Evolutionary conservation across 2,797 vertebrate species (phyloP).

Genomic region (Lagorchestes hirsutus): DNA sequence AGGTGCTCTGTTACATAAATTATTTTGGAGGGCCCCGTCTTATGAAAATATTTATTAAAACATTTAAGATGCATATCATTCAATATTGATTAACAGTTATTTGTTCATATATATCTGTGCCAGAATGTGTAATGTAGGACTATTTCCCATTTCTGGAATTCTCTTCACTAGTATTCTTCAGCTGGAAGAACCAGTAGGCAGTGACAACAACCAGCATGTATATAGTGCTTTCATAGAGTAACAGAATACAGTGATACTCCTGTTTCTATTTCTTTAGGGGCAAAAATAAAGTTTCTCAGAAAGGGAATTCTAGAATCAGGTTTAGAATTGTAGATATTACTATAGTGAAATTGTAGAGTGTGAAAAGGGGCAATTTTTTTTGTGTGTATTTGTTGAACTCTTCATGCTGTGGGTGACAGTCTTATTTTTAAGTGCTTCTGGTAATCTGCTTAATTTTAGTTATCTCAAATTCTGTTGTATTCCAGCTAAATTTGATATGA

Average conservation of each 20-base stretch:
- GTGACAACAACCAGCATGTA: background rate
- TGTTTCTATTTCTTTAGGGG: conserved; percentile 29
- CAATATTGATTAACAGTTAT: conserved; percentile 24
- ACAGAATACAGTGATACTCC: background rate
- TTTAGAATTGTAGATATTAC: background rate
- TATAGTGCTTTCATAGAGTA: background rate
- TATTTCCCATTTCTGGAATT: conserved; percentile 37
- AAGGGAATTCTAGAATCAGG: conserved; percentile 21
- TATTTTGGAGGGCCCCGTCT: background rate
- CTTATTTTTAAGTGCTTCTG: conserved; percentile 10
- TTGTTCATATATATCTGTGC: background rate
- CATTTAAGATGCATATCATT: conserved; percentile 5
- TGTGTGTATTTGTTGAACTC: conserved; percentile 4
- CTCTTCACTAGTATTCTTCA: background rate
- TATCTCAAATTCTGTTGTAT: conserved; percentile 2
- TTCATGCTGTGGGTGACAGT: background rate
- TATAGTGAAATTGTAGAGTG: conserved; percentile 18
- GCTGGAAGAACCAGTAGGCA: conserved; percentile 33
- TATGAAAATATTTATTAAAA: conserved; percentile 5
- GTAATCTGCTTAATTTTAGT: conserved; percentile 11
- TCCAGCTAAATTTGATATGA: conserved; percentile 40
- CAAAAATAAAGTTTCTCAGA: conserved; percentile 19
- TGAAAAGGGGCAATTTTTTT: conserved; percentile 32
- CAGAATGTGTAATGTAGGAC: conserved; percentile 22
- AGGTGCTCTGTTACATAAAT: conserved; percentile 15